Evolutionary conservation across 2,888 invertebrate species (phyloP).

Genomic region (Troglohyphantes excavatus): DNA sequence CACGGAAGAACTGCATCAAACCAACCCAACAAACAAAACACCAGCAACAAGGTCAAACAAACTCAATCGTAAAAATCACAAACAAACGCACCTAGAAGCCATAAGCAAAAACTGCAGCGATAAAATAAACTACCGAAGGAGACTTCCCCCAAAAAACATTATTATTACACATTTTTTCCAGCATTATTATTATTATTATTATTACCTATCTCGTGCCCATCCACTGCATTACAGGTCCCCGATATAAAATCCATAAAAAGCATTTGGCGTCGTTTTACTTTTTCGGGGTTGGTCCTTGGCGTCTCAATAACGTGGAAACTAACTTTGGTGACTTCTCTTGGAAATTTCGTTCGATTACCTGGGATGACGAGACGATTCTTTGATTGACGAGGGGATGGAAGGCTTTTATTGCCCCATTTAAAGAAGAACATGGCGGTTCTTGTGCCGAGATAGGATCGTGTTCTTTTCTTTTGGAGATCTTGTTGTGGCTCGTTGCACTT

Average conservation of each 20-base stretch:
- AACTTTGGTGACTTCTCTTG: constrained; percentile 52
- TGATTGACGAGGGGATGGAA: constrained; percentile 49
- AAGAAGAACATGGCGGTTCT: not conserved
- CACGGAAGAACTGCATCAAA: not conserved
- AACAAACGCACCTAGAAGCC: constrained; percentile 11
- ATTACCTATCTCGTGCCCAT: constrained; percentile 39
- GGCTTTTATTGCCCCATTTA: constrained; percentile 51
- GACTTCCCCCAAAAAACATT: constrained; percentile 43
- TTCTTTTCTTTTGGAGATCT: not conserved
- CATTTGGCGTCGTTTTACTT: constrained; percentile 24
- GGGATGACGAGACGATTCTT: constrained; percentile 38
- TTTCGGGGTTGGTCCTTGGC: not conserved
- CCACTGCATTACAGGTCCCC: constrained; percentile 2
- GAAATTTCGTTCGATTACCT: constrained; percentile 48
- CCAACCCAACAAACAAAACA: not conserved
- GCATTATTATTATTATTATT: constrained; percentile 53
- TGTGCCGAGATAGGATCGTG: not conserved
- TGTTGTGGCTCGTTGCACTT: not conserved
- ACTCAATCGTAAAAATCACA: constrained; percentile 60
- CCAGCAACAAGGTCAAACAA: constrained; percentile 36
- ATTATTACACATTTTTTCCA: constrained; percentile 63
- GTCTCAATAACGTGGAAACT: constrained; percentile 53
- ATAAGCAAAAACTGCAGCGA: constrained; percentile 46
- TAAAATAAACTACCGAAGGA: constrained; percentile 66
- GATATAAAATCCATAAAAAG: constrained; percentile 59